Conservation (phyloP, 2,888 invertebrate species). For the Netelia inedita region DNA sequence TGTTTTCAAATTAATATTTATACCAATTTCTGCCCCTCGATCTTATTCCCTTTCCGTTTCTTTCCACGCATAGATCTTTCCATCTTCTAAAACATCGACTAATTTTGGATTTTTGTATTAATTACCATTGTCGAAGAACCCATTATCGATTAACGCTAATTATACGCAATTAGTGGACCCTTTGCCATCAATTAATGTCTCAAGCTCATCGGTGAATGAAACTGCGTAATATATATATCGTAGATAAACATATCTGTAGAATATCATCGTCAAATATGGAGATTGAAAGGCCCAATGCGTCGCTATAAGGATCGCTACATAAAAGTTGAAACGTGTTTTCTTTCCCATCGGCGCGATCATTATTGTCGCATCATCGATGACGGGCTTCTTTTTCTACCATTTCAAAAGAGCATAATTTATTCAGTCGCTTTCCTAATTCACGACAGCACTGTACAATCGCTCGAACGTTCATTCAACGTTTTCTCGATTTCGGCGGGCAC, state of each 20-base stretch:
- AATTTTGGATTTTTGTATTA: too few species aligned
- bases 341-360: background rate
- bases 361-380: background rate
- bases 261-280: too few species aligned
- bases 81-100: too few species aligned
- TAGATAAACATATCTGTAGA: too few species aligned
- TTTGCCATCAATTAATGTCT: too few species aligned
- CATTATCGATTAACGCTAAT: too few species aligned
- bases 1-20: background rate
- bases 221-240: too few species aligned
- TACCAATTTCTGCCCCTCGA: background rate
- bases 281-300: too few species aligned
- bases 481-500: conserved; percentile 3
- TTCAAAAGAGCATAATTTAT: conserved; percentile 37
- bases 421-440: conserved; percentile 20
- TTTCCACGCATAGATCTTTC: background rate
- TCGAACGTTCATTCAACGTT: background rate
- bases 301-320: too few species aligned
- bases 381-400: background rate
- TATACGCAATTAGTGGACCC: too few species aligned
- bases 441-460: conserved; percentile 16
- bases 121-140: too few species aligned
- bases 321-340: background rate
- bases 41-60: background rate
- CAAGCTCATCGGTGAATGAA: too few species aligned